These are phyloP conservation scores for Sceloporus undulatus DNA, from an alignment of 2,113 vertebrate species.

Conservation along the genomic window DNA sequence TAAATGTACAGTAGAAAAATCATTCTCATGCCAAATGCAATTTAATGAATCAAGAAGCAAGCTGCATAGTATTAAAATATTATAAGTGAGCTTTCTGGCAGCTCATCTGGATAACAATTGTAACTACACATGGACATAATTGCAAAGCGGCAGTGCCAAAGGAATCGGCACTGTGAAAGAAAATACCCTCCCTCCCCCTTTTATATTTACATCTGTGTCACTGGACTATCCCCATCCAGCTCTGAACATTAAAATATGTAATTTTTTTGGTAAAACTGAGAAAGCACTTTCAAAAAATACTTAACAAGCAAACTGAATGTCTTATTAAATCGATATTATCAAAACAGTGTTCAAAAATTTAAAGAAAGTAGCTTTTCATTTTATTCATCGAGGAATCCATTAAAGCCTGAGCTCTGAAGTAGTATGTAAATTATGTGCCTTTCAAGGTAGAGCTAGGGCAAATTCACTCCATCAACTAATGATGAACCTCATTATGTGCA, in stretches of 20 bases:
- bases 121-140: conserved; percentile 22
- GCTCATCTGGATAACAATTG: not conserved
- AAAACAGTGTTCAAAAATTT: conserved; percentile 92
- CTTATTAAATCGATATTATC: conserved; percentile 88
- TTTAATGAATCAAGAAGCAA: not conserved
- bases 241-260: conserved; percentile 61
- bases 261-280: conserved; percentile 72
- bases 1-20: conserved; percentile 46
- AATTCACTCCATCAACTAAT: conserved; percentile 99
- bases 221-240: conserved; percentile 50
- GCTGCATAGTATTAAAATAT: conserved; percentile 12
- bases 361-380: conserved; percentile 95
- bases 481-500: conserved; percentile 98
- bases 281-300: conserved; percentile 81
- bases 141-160: conserved; percentile 13
- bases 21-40: not conserved
- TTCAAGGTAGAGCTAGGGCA: conserved; percentile 97
- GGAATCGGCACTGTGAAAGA: not conserved
- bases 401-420: conserved; percentile 93
- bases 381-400: conserved; percentile 98
- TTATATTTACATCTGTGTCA: conserved; percentile 54
- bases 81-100: conserved; percentile 51
- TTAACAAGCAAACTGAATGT: conserved; percentile 86
- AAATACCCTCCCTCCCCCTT: conserved; percentile 24
- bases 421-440: conserved; percentile 97